Evolutionary conservation across 2,888 invertebrate species (phyloP).

Genomic region (Pardosa pseudoannulata): DNA sequence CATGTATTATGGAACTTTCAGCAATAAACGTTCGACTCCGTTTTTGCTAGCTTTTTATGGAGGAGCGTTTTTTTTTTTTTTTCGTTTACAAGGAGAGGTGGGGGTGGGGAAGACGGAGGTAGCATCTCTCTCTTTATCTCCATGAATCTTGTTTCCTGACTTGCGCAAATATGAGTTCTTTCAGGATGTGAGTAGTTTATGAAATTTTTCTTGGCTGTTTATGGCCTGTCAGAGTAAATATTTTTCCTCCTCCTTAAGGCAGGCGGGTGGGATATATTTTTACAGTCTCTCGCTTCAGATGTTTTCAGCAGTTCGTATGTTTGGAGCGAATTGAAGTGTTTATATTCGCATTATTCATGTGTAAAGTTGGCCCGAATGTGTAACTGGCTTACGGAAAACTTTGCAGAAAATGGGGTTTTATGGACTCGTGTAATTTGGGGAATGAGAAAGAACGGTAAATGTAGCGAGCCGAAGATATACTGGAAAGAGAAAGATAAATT

Average conservation of each 20-base stretch:
- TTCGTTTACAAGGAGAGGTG: no score
- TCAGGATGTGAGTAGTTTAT: conserved; percentile 1
- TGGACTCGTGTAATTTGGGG: no score
- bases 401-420: no score
- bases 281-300: background rate
- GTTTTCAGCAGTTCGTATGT: background rate
- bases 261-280: background rate
- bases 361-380: no score
- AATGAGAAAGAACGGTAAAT: no score
- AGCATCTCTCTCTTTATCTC: background rate
- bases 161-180: conserved; percentile 18
- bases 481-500: no score
- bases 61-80: background rate
- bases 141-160: background rate
- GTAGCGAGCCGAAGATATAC: no score
- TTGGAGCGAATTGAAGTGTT: background rate
- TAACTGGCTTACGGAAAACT: no score
- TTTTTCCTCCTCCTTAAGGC: background rate
- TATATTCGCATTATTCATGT: background rate
- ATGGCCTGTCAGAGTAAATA: background rate
- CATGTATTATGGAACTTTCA: conserved; percentile 57
- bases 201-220: conserved; percentile 20
- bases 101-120: no score
- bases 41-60: background rate
- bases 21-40: background rate